A percentile compares a stretch with the other conserved stretches of the same genome.
phyloP scores from a whole-genome alignment of 2,888 invertebrate genomes.

The Melanargia galathea region DNA sequence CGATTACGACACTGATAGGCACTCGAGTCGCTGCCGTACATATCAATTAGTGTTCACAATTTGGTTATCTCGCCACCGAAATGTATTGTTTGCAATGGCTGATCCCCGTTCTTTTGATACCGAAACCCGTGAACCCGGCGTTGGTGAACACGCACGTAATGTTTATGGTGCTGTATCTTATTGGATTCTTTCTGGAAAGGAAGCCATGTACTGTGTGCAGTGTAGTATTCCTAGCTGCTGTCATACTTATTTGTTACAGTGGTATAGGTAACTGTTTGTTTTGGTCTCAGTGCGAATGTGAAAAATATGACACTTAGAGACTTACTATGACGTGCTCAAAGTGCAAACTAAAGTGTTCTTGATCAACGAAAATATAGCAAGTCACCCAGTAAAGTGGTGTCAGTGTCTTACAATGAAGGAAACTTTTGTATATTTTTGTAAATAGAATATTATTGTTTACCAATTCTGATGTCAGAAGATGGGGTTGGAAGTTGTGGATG shows the following conservation, averaged over 20 bases:
- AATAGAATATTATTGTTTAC: conserved; percentile 56
- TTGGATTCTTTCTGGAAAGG: conserved; percentile 97
- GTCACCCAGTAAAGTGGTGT: not conserved
- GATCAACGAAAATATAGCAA: conserved; percentile 44
- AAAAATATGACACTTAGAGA: conserved; percentile 80
- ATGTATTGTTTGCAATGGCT: conserved; percentile 99
- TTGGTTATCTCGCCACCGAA: conserved; percentile 44
- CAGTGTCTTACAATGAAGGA: conserved; percentile 32
- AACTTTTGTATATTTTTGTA: conserved; percentile 64
- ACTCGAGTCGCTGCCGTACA: conserved; percentile 30
- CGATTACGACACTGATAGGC: conserved; percentile 51
- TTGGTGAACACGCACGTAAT: conserved; percentile 97
- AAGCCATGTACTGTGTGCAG: conserved; percentile 99
- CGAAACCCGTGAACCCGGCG: conserved; percentile 98
- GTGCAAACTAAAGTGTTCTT: conserved; percentile 57
- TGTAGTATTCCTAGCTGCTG: conserved; percentile 95
- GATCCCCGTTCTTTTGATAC: conserved; percentile 97
- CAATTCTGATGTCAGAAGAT: conserved; percentile 39
- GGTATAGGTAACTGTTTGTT: conserved; percentile 97
- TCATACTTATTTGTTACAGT: conserved; percentile 97
- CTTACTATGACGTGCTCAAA: conserved; percentile 64
- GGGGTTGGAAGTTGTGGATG: conserved; percentile 27
- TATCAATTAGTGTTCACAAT: conserved; percentile 23
- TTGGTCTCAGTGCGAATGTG: conserved; percentile 91
- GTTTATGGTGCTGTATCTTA: conserved; percentile 97